Base-by-base conservation (phyloP, 2,888 invertebrate genomes). In the Allygus modestus region DNA sequence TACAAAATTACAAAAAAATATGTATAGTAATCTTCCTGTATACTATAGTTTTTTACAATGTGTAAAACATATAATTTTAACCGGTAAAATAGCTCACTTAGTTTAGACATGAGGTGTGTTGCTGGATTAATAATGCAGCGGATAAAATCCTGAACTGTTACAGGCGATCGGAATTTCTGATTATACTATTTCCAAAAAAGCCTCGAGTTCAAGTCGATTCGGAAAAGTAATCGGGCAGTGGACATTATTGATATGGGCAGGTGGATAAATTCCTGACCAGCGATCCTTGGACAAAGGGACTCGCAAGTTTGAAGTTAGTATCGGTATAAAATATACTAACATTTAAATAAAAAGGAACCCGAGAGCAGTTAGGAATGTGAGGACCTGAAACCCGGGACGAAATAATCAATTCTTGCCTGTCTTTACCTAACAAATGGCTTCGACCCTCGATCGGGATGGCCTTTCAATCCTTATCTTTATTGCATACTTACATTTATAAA, bases 311-410 rank as follows among this genome's bases (percentile, higher is more conserved):
- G 11, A 58, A 58, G 79, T 58, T 79, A 79, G 54, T 79, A 58
- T 79, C 54, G 17, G 79, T 58, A 58, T 79, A 79, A 79, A 79
- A 58, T 79, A 79, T 79, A 79, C 79, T 58, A 79, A 79, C 79
- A 58, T 79, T 79, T 79, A 79, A 79, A 79, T 79, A 79, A 79
- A 79, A 79, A 31, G 46, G 33, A 58, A 79, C 28, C 37, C 33
- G 54, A 79, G 79, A 79, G 26, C 58, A n/a, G 79, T 23, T 20
- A 54, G 79, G 79, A 79, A 79, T 79, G 51, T 31, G 33, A 58
- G 79, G 58, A 33, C n/a, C 37, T 37, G 58, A 37, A n/a, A 5
- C 33, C 58, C 26, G 28, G 79, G 79, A 79, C 79, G 15, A 58
- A 79, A 79, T 79, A 79, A 79, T 79, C 79, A 33, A 79, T 79